Evolutionary conservation across 2,797 vertebrate species (phyloP).

Genomic region (Pantherophis alleghaniensis): DNA sequence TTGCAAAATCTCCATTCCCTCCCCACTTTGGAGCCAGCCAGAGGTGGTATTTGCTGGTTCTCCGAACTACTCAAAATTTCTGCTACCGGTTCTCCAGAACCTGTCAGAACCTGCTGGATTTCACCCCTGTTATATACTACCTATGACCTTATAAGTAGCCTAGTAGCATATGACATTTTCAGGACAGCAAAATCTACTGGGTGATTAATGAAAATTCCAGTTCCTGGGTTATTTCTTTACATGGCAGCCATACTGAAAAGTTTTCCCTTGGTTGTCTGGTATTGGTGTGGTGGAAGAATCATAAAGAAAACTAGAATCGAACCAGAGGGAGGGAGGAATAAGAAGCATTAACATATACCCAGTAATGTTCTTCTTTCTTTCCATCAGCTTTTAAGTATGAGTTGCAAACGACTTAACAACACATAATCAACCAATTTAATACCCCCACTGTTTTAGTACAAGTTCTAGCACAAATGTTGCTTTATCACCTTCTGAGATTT

Average conservation of each 20-base stretch:
- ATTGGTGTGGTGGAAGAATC: neutral
- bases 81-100: too few species aligned
- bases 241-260: neutral
- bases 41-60: too few species aligned
- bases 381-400: neutral
- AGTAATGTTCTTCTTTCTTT: neutral
- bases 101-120: too few species aligned
- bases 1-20: too few species aligned
- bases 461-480: neutral
- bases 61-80: too few species aligned
- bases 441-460: neutral
- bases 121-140: neutral
- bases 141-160: neutral
- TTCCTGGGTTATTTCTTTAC: neutral
- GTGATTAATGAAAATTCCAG: neutral
- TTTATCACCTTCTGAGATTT: neutral
- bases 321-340: neutral
- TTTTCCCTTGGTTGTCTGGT: neutral
- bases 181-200: neutral
- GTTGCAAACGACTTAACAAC: neutral
- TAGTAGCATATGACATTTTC: neutral
- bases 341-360: neutral
- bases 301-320: neutral
- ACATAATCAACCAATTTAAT: neutral
- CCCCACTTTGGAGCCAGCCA: too few species aligned